Evolutionary conservation across 2,113 vertebrate species (phyloP), one percentile per base, ranked within the genome.

Genomic region (Osmerus mordax): DNA sequence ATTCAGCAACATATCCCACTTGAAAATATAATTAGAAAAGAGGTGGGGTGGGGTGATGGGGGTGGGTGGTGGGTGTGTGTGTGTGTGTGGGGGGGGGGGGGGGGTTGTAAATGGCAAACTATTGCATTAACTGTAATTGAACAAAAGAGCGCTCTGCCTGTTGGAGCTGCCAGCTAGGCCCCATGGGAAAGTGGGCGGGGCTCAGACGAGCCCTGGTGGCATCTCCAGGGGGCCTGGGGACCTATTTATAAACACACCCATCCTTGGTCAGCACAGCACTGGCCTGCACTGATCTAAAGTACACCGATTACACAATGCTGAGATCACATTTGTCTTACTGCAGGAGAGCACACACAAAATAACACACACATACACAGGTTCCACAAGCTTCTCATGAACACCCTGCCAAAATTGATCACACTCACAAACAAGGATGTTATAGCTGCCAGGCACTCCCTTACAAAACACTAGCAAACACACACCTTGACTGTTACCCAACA

Each of bases 51-150:
- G 16, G 8, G 56, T 6, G 3, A 12, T 5, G n/a, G 56, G 18
- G 56, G 56, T 0, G 1, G 15, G 18, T n/a, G 6, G 56, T 14
- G 54, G 14, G 54, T 56, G 14, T n/a, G 54, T 74, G 60, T 78
- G 25, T 28, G 25, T 28, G 25, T 23, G 21, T 23, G 21, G 1
- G 21, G 21, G 67, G 62, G 51, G 72, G 14, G n/a, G 41, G 18
- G 25, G 29, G 62, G 84, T 93, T 92, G 92, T 94, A 95, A 95
- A 95, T 94, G 93, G 95, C 93, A 96, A 98, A 98, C 94, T 96
- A 95, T 95, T 94, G 94, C 94, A 96, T 96, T 97, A 96, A 95
- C 94, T 97, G 95, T 98, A 98, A 98, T 97, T 99, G 97, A 98
- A 98, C 95, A 98, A 97, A 98, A 98, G 95, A 95, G 93, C 79